Base-by-base conservation (phyloP, 1,140 invertebrate genomes). In the Luehdorfia chinensis region DNA sequence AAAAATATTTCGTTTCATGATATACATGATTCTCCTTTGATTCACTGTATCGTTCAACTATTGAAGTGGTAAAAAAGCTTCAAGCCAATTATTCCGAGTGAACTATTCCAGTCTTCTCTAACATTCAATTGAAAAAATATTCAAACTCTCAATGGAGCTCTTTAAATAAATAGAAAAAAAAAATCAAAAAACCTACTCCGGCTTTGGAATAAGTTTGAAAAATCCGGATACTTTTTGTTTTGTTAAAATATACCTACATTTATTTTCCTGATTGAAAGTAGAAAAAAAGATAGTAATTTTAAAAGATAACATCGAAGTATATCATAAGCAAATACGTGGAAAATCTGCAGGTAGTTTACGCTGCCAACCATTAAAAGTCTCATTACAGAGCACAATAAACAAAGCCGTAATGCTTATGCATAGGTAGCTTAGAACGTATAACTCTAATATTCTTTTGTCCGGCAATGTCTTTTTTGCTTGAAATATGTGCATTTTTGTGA, bases 401-500 rank as follows among this genome's bases (percentile, higher is more conserved):
- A 28, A 28, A 28, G 25, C 4, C 25, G 47, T 68, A 73, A 71
- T 72, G 72, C 70, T 59, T 47, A 44, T 58, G 59, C 61, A 61
- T 70, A 57, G 49, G 58, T 66, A 56, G 36, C 64, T 57, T 37
- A 37, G 15, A 21, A 37, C n/a, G 34, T 37, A 16, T 9, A 19
- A 19, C 39, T 43, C 55, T 74, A 50, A 59, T 68, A 74, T 78
- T 71, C 72, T 64, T 68, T 66, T 60, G 34, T 59, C 27, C 57
- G 36, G 33, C 25, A 23, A 34, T 12, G 34, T 30, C 71, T 74
- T 75, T 75, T 77, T 73, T 65, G 54, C 58, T 74, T 59, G 44
- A 60, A 68, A 68, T 67, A 71, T 76, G 75, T 84, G 77, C 80
- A 78, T 80, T 76, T 43, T 77, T 67, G 74, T 64, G 59, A 53